Evolutionary conservation across 2,888 invertebrate species (phyloP).

Genomic region (Caenorhabditis imperialis): DNA sequence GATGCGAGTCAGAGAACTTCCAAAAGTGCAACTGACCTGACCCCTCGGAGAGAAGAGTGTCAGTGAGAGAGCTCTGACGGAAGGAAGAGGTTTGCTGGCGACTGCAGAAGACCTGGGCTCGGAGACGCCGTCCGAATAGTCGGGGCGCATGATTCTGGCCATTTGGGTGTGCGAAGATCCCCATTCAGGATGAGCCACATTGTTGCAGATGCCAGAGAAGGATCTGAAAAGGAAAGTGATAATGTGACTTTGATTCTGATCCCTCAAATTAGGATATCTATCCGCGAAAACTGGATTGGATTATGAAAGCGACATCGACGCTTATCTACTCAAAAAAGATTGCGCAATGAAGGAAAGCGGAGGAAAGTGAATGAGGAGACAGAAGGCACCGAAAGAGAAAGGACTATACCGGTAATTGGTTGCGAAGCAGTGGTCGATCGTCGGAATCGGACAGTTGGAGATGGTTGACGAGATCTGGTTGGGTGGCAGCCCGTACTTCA

Average conservation of each 20-base stretch:
- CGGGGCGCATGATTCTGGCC: conserved; percentile 72
- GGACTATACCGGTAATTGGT: conserved; percentile 61
- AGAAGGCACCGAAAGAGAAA: no score
- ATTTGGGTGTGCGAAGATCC: conserved; percentile 76
- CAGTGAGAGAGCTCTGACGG: conserved; percentile 62
- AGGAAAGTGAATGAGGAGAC: no score
- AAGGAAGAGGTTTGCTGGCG: conserved; percentile 55
- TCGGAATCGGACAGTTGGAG: conserved; percentile 64
- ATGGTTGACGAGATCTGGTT: conserved; percentile 66
- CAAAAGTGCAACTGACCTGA: conserved; percentile 29
- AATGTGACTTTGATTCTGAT: no score
- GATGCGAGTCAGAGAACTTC: conserved; percentile 10
- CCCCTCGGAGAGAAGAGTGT: conserved; percentile 62
- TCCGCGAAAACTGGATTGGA: conserved; percentile 24
- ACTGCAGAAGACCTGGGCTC: conserved; percentile 45
- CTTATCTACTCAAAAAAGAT: conserved; percentile 45
- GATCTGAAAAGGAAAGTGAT: conserved; percentile 57
- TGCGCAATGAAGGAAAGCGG: conserved; percentile 28
- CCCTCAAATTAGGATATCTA: no score
- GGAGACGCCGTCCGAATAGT: conserved; percentile 72
- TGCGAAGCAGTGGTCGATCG: conserved; percentile 59
- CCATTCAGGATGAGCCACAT: conserved; percentile 75
- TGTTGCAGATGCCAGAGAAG: conserved; percentile 76
- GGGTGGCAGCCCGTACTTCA: conserved; percentile 65
- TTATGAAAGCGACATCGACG: conserved; percentile 39